Conservation (phyloP, 2,797 vertebrate species). For the Hoplostethus mediterraneus region DNA sequence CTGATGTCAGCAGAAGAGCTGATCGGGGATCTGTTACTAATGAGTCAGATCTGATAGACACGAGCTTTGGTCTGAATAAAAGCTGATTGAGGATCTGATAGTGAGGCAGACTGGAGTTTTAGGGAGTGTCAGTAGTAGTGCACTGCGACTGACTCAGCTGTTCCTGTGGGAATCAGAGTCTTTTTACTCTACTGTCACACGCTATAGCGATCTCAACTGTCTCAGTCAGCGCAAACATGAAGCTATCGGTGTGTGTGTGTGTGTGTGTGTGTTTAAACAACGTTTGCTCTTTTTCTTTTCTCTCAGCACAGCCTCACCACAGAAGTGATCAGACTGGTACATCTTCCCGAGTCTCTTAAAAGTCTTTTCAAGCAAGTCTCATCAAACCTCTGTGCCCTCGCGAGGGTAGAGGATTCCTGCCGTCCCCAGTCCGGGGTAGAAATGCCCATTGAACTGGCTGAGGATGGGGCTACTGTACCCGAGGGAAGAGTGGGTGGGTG, state of each 20-base stretch:
- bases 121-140: constrained; percentile 64
- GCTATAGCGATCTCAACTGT: constrained; percentile 69
- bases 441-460: constrained; percentile 92
- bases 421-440: constrained; percentile 90
- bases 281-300: constrained; percentile 4
- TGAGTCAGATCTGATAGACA: constrained; percentile 79
- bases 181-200: constrained; percentile 71
- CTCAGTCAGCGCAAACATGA: constrained; percentile 75
- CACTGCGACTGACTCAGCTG: constrained; percentile 76
- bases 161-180: constrained; percentile 85
- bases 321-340: constrained; percentile 47
- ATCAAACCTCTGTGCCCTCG: constrained; percentile 94
- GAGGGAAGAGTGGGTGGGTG: constrained; percentile 84
- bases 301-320: constrained; percentile 37
- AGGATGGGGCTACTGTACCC: constrained; percentile 90
- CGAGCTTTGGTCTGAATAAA: constrained; percentile 62
- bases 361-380: constrained; percentile 35
- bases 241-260: constrained; percentile 34
- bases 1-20: constrained; percentile 80
- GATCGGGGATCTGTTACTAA: constrained; percentile 75
- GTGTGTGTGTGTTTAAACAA: constrained; percentile 37
- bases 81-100: constrained; percentile 79
- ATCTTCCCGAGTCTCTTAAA: constrained; percentile 40
- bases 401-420: constrained; percentile 89
- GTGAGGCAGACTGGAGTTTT: constrained; percentile 54